phyloP scores from a whole-genome alignment of 2,797 vertebrate species.

The Cuculus canorus region DNA sequence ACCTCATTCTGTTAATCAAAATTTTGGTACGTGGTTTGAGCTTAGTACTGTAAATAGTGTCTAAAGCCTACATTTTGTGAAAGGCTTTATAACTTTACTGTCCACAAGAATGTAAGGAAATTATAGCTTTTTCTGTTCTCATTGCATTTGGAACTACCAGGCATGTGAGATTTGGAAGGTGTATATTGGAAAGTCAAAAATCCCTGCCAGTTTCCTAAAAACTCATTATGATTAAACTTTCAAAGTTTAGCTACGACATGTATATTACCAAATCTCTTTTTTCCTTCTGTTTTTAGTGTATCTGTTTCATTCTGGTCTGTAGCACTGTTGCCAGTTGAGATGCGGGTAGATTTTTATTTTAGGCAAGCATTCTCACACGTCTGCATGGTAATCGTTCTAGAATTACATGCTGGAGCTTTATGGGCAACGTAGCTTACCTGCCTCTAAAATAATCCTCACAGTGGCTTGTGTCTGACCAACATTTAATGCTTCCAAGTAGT shows the following conservation, averaged over 20 bases:
- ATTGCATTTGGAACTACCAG: background rate
- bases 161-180: background rate
- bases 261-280: background rate
- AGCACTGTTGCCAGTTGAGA: background rate
- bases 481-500: background rate
- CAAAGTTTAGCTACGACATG: background rate
- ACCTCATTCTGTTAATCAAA: background rate
- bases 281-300: background rate
- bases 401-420: background rate
- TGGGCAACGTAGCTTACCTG: background rate
- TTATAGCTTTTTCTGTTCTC: background rate
- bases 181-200: background rate
- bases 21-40: background rate
- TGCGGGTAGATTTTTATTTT: constrained; percentile 46
- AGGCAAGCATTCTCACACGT: constrained; percentile 29
- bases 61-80: background rate
- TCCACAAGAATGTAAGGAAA: background rate
- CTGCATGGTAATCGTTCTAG: constrained; percentile 16
- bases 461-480: background rate
- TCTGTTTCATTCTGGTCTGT: background rate
- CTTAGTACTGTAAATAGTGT: background rate
- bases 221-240: background rate
- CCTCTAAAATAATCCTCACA: background rate
- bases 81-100: background rate
- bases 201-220: background rate